Evolutionary conservation across 2,113 vertebrate genomes (phyloP), one percentile per base, ranked within the genome.

Genomic region (Cephalopholis sonnerati): DNA sequence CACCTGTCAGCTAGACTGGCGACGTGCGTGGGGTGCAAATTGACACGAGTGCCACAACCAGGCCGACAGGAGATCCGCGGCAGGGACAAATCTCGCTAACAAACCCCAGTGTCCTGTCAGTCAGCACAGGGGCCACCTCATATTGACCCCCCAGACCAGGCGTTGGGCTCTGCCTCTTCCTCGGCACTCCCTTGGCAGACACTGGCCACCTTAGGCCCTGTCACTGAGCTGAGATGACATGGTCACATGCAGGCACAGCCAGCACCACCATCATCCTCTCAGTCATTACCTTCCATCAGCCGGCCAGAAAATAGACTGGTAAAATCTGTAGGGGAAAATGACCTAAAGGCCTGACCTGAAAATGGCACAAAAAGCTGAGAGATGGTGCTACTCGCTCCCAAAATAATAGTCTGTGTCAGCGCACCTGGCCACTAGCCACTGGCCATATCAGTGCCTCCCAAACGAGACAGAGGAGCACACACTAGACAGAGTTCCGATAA

Each of bases 51-150:
- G 90, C 91, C 85, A 89, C 89, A 89, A 86, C 92, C 77, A 57
- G 85, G 90, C 87, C 87, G 92, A 95, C 94, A 95, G 94, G 88
- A 90, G 90, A 92, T 95, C 93, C 85, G 44, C 89, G 54, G 78
- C 82, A 22, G 89, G 89, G 90, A 92, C 87, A 94, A 95, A 95
- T 95, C 93, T 95, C 90, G 91, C 91, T 96, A 96, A 96, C 95
- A 95, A 96, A 93, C 94, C 93, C 82, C 78, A 39, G 87, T 88
- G 89, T 83, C 90, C 91, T 96, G 94, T 95, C 95, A 94, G 74
- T 95, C 93, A 95, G 88, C 0, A 59, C 68, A 58, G 74, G 88
- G 85, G 89, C 84, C 80, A 90, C 71, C 76, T 87, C 89, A 29
- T 82, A 70, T 79, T 94, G 94, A 95, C 94, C 95, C 83, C 90